Percentiles rank a stretch among this genome's conserved stretches.
Evolutionary conservation across 2,888 invertebrate species (phyloP).

Genomic region (Watsonalla cultraria): DNA sequence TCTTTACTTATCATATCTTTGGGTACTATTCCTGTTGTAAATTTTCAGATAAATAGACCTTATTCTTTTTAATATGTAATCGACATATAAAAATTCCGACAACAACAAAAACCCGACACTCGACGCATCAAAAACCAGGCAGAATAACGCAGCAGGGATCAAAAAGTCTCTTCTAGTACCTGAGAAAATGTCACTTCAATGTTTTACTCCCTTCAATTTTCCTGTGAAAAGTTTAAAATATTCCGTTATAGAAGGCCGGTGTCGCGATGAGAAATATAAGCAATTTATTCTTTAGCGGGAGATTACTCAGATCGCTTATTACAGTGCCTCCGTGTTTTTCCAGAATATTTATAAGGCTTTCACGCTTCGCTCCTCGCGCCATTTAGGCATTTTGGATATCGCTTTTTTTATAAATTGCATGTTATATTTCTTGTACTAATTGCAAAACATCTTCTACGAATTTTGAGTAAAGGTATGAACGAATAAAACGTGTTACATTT

Average conservation of each 20-base stretch:
- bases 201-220: neutral
- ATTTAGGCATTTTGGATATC: conserved; percentile 1
- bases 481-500: too few species aligned
- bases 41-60: too few species aligned
- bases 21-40: too few species aligned
- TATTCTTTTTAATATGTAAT: too few species aligned
- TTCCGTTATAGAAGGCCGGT: conserved; percentile 8
- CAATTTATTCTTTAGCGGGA: conserved; percentile 10
- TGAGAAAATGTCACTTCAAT: neutral
- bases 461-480: too few species aligned
- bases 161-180: neutral
- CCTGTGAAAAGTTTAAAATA: conserved; percentile 9
- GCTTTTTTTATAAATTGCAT: neutral
- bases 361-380: neutral
- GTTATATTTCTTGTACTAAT: too few species aligned
- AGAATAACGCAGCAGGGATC: too few species aligned
- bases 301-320: conserved; percentile 14
- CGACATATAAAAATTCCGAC: too few species aligned
- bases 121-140: too few species aligned
- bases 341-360: conserved; percentile 16
- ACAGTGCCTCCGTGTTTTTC: conserved; percentile 10
- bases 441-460: too few species aligned
- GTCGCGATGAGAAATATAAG: conserved; percentile 11
- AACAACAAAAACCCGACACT: too few species aligned
- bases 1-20: too few species aligned